A percentile compares a stretch with the other conserved stretches of the same genome.
Evolutionary conservation across 2,113 vertebrate species (phyloP).

Genomic region (Strix uralensis): DNA sequence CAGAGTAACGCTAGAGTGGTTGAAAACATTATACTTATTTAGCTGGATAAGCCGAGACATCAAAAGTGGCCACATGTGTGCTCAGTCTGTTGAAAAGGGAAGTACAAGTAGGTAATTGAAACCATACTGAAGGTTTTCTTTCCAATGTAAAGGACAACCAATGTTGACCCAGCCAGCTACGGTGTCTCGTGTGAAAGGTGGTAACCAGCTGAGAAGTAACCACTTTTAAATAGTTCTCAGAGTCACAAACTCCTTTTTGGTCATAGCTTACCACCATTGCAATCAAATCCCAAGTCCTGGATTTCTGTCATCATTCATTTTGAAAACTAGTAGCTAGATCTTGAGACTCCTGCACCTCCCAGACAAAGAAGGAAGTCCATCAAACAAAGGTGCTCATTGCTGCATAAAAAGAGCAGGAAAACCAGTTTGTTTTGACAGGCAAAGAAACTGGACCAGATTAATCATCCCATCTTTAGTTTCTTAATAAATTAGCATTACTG

Average conservation of each 20-base stretch:
- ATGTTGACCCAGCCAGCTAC: not conserved
- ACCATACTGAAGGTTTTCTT: not conserved
- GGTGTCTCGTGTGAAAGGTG: not conserved
- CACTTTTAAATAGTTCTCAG: not conserved
- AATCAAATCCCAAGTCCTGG: not conserved
- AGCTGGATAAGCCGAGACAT: not conserved
- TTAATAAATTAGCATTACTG: not conserved
- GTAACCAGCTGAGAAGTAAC: not conserved
- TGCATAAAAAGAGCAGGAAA: not conserved
- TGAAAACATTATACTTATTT: not conserved
- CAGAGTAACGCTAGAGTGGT: not conserved
- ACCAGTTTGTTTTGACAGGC: not conserved
- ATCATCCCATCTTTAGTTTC: not conserved
- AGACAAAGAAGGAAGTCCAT: not conserved
- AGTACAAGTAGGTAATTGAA: not conserved
- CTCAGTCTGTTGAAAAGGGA: not conserved
- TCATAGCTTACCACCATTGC: not conserved
- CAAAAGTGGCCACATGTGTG: not conserved
- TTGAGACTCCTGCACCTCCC: not conserved
- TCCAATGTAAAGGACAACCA: not conserved
- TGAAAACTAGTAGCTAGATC: not conserved
- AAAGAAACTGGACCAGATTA: not conserved
- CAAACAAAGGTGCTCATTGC: not conserved
- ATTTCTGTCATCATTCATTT: not conserved
- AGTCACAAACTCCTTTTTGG: not conserved